Evolutionary conservation across 2,797 vertebrate genomes (phyloP), one percentile per base, ranked within the genome.

Genomic region (Fundulus diaphanus): DNA sequence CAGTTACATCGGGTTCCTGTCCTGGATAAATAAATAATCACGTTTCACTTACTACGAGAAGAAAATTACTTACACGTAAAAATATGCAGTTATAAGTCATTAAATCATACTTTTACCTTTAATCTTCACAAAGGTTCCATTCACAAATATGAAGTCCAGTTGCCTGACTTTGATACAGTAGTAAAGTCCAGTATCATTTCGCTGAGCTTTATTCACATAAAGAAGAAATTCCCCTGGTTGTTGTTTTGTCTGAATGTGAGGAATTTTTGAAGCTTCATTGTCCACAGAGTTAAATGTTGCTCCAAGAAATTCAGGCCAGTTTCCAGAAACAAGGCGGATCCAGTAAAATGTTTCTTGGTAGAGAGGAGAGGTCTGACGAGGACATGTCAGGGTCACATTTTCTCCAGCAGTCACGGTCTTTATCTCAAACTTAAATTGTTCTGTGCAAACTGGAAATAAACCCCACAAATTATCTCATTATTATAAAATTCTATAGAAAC

Each of bases 281-380:
- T 12, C 12, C 22, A 82, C 8, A 70, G 71, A 80, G 18, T 0
- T 0, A 6, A 0, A 7, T 16, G 76, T 76, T 75, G 11, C 70
- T 68, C 79, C 84, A 11, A 90, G 72, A 27, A 51, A 0, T 73
- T 87, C 81, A 40, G 70, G 76, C 2, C 29, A 7, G 1, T 61
- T 78, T 82, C 77, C 81, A 82, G 85, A 35, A 74, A 86, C 76
- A 8, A 79, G 3, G 12, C 77, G 81, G 46, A 89, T 74, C 86
- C 86, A 90, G 52, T 63, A 74, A 0, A 84, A 57, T 0, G 0
- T 0, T 7, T 44, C 27, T 7, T 1, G 0, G 1, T 20, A 3
- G 24, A 33, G 8, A 22, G 0, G 3, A 9, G 4, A 0, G 0
- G 0, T 0, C 1, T 49, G 7, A 1, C 27, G 66, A 8, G 1